Evolutionary conservation across 2,113 vertebrate genomes (phyloP).

Genomic region (Oryzias javanicus): DNA sequence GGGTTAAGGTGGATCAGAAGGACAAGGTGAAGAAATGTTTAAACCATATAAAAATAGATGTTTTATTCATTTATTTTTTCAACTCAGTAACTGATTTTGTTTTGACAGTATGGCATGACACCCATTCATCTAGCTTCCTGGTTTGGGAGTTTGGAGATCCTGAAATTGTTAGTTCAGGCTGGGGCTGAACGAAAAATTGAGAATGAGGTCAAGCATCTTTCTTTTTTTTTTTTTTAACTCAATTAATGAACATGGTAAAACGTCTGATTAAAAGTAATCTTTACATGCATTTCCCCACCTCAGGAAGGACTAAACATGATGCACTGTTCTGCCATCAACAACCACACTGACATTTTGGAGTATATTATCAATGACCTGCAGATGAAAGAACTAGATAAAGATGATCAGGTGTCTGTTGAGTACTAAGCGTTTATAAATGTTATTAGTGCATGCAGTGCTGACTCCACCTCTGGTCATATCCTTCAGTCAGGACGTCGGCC

Average conservation of each 20-base stretch:
- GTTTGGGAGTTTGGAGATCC: conserved; percentile 85
- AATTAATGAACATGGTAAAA: no score
- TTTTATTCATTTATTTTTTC: background rate
- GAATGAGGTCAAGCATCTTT: conserved; percentile 80
- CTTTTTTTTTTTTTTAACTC: background rate
- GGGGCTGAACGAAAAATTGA: conserved; percentile 85
- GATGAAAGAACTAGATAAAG: conserved; percentile 83
- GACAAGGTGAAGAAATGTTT: conserved; percentile 80
- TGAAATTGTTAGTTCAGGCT: conserved; percentile 84
- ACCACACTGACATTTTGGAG: conserved; percentile 80
- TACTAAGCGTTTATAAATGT: background rate
- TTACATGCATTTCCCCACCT: conserved; percentile 12
- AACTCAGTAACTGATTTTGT: conserved; percentile 1
- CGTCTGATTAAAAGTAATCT: no score
- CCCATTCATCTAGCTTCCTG: conserved; percentile 88
- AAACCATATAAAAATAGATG: background rate
- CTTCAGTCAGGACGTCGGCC: conserved; percentile 81
- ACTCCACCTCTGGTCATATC: background rate
- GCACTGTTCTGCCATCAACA: conserved; percentile 88
- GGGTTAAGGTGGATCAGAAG: conserved; percentile 84
- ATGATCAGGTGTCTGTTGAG: conserved; percentile 72
- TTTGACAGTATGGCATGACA: conserved; percentile 82
- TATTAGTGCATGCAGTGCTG: background rate
- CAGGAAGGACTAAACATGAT: conserved; percentile 87
- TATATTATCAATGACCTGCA: conserved; percentile 88